These are phyloP conservation scores for Hemibagrus wyckioides DNA, from an alignment of 2,113 vertebrate species.

Conservation along the genomic window DNA sequence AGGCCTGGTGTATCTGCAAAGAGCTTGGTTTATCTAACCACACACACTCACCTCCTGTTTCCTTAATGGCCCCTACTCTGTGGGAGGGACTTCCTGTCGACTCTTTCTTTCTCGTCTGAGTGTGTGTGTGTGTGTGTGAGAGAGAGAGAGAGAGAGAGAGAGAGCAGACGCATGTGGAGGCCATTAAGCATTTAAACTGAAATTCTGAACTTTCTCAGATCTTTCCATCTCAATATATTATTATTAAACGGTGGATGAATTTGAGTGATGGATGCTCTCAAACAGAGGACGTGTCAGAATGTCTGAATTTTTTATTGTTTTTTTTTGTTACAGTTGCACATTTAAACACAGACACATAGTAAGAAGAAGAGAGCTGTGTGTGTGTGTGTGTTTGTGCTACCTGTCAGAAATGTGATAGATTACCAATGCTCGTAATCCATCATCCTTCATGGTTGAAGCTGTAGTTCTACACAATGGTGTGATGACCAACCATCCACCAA, in stretches of 20 bases:
- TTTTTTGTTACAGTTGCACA: background rate
- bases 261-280: background rate
- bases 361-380: constrained; percentile 26
- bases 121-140: constrained; percentile 19
- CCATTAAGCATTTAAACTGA: background rate
- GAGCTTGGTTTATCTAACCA: constrained; percentile 47
- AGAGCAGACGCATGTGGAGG: background rate
- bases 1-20: constrained; percentile 35
- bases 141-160: background rate
- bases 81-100: constrained; percentile 42
- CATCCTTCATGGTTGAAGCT: constrained; percentile 18
- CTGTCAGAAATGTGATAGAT: constrained; percentile 33
- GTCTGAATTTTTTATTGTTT: background rate
- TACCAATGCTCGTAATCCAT: constrained; percentile 30
- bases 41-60: constrained; percentile 52
- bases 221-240: background rate
- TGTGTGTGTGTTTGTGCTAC: constrained; percentile 12
- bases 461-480: constrained; percentile 19
- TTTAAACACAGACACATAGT: background rate
- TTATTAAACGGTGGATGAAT: background rate
- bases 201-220: background rate
- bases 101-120: constrained; percentile 4
- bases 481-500: background rate
- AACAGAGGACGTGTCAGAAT: background rate
- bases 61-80: constrained; percentile 27